Percentiles rank a stretch among this genome's conserved stretches.
These are phyloP conservation scores for Dendrocincla tyrannina DNA, from an alignment of 2,797 vertebrate species.

Conservation along the genomic window DNA sequence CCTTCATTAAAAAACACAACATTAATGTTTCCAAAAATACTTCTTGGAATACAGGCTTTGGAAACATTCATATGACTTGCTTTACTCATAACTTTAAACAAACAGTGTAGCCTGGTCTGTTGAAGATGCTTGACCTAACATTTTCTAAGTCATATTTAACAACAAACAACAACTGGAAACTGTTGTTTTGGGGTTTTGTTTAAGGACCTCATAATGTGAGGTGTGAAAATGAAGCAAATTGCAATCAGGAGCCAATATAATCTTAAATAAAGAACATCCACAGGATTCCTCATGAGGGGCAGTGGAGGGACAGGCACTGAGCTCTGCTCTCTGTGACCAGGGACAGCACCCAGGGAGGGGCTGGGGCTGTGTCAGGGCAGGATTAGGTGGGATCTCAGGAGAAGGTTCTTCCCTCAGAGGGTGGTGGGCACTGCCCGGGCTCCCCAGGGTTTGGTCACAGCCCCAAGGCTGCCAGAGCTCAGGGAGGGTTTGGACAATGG, in stretches of 20 bases:
- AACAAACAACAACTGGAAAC: slow-evolving; percentile 42
- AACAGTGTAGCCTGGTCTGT: neutral
- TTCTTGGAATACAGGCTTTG: slow-evolving; percentile 45
- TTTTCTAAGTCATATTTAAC: slow-evolving; percentile 27
- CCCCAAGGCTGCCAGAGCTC: neutral
- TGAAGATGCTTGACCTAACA: slow-evolving; percentile 4
- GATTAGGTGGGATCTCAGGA: neutral
- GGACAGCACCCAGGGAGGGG: no score
- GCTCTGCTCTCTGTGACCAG: neutral
- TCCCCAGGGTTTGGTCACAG: neutral
- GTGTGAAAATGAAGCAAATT: slow-evolving; percentile 17
- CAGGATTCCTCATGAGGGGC: neutral
- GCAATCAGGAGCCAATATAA: neutral
- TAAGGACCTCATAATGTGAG: neutral
- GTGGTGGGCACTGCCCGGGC: neutral
- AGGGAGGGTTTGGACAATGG: rapidly evolving
- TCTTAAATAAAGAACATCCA: slow-evolving; percentile 19
- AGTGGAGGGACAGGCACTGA: neutral
- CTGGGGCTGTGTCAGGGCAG: no score
- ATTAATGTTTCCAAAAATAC: slow-evolving; percentile 72
- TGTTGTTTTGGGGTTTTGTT: neutral
- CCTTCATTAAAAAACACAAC: slow-evolving; percentile 75
- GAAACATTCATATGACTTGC: slow-evolving; percentile 55
- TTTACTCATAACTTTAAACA: slow-evolving; percentile 18
- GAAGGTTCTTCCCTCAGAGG: neutral